Base-by-base conservation (phyloP, 2,113 vertebrate species). In the Phalacrocorax aristotelis region DNA sequence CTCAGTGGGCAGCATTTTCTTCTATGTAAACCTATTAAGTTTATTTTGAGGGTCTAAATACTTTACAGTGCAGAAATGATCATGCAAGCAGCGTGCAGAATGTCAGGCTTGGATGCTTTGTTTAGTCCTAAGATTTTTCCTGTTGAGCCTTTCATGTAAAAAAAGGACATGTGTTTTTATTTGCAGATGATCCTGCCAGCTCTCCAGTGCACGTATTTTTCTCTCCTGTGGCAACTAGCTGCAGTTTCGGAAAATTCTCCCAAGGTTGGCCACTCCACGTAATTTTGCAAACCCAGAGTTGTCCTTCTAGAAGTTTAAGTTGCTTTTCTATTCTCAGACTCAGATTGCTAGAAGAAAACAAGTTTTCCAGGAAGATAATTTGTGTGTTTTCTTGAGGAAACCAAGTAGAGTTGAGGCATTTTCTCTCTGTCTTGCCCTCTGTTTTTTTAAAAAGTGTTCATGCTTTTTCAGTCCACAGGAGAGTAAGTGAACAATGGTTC, bases 201-300 rank as follows among this genome's bases (percentile, higher is more conserved):
- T 72, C 97, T 99, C 89, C 98, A 98, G 90, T 99, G 98, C 95
- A 96, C 97, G 7, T 98, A 98, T 91, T 99, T 98, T 97, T 97
- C 97, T 93, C 84, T 99, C 77, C 94, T 99, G 60, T 99, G 99
- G 99, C 98, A 98, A 25, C 97, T 99, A 74, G 97, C 95, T 96
- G 97, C 89, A 15, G 98, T 98, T 36, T 91, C 93, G 1, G 98
- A 98, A 81, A 96, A 90, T 9, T 97, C 97, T 89, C 97, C 98
- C 92, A 98, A 98, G 98, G 99, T 99, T 97, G 96, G 98, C 80
- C 36, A 18, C 36, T 82, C 20, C 25, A 42, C 2, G 2, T 91
- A 29, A 74, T 89, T 95, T 82, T 95, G 64, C 52, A 78, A 93
- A 68, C 23, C 14, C 7, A 6, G 19, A 38, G n/a, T 29, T 90